These are phyloP conservation scores for Macrotrachela quadricornifera DNA, from an alignment of 1,140 invertebrate species.

Conservation along the genomic window DNA sequence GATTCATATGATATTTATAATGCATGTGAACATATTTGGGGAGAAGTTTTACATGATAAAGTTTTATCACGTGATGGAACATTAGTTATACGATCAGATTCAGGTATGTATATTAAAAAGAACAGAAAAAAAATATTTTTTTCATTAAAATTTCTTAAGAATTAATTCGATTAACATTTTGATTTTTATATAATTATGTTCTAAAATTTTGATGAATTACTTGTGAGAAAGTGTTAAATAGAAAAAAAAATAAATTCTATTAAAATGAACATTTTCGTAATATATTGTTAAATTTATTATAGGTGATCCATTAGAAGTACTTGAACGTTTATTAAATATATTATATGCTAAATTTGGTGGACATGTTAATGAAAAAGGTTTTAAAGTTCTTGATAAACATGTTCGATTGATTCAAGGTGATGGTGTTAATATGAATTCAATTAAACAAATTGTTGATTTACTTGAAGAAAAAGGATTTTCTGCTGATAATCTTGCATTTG, in stretches of 20 bases:
- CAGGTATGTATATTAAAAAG: conserved; percentile 15
- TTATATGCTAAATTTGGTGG: not conserved
- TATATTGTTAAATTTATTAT: too few species aligned
- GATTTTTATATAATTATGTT: too few species aligned
- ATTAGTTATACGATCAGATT: conserved; percentile 33
- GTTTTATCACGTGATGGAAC: conserved; percentile 21
- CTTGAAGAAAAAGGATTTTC: too few species aligned
- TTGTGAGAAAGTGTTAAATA: too few species aligned
- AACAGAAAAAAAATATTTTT: too few species aligned
- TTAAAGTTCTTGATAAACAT: conserved; percentile 29
- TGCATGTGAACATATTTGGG: conserved; percentile 32
- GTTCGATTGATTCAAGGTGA: conserved; percentile 34
- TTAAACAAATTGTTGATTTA: conserved; percentile 9
- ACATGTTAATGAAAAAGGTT: conserved; percentile 29
- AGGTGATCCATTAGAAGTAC: conserved; percentile 25
- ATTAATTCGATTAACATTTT: too few species aligned
- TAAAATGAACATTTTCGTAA: too few species aligned
- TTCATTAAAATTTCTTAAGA: too few species aligned
- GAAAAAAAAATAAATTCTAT: too few species aligned
- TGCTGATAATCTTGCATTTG: conserved; percentile 31
- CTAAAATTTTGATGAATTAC: too few species aligned
- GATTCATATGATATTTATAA: conserved; percentile 35
- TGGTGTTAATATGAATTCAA: conserved; percentile 30
- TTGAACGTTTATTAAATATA: conserved; percentile 20
- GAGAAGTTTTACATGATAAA: conserved; percentile 25